Conservation (phyloP, 92 coral and sea anemone species). For the Epizoanthus ramosus region DNA sequence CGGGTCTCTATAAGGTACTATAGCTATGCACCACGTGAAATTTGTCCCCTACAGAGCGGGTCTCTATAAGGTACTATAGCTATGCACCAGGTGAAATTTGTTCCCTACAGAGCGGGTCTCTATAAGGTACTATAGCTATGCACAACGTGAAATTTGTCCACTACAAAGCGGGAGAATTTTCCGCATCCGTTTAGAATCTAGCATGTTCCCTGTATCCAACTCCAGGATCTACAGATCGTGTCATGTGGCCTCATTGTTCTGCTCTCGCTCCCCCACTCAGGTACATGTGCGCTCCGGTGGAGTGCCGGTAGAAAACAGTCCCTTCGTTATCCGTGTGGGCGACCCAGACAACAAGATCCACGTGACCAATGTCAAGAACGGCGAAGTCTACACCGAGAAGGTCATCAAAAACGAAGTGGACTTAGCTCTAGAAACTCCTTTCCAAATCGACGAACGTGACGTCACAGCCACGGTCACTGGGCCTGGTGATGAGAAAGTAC, state of each 20-base stretch:
- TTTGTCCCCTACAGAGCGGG: too few relatives aligned
- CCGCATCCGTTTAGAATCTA: too few relatives aligned
- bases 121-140: constrained; percentile 3
- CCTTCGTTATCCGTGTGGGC: constrained; percentile 35
- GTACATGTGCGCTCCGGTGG: constrained; percentile 34
- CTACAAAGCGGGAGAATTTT: too few relatives aligned
- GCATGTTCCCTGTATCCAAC: neutral
- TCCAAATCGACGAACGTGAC: constrained; percentile 42
- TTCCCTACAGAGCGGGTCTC: constrained; percentile 24
- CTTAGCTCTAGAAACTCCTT: constrained; percentile 38
- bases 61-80: too few relatives aligned
- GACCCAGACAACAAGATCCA: constrained; percentile 33
- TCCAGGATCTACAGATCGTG: neutral
- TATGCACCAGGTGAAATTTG: constrained; percentile 13
- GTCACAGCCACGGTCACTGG: constrained; percentile 34
- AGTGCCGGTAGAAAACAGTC: constrained; percentile 30
- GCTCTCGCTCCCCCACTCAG: neutral
- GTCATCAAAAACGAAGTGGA: constrained; percentile 39
- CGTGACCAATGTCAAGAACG: constrained; percentile 29
- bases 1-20: constrained; percentile 31
- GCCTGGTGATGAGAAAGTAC: constrained; percentile 35
- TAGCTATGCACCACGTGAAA: neutral
- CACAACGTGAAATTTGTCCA: neutral
- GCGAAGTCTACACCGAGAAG: constrained; percentile 16
- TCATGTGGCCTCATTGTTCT: neutral